Evolutionary conservation across 2,888 invertebrate genomes (phyloP), one percentile per base, ranked within the genome.

Genomic region (Ormyrus rosae): DNA sequence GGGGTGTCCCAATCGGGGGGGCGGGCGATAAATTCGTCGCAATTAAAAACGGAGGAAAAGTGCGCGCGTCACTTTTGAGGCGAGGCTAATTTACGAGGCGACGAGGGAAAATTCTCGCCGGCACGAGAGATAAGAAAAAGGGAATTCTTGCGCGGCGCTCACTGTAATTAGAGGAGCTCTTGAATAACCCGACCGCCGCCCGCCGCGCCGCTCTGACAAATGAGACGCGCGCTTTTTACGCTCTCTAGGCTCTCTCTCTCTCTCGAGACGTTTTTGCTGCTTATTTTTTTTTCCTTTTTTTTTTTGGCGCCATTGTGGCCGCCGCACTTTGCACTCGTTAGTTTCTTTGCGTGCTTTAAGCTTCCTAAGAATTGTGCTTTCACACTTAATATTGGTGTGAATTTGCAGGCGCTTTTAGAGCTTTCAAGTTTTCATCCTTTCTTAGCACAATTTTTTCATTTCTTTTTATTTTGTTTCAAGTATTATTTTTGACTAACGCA

Each of bases 21-120:
- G 34, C 4, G 2, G 34, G 34, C 34, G 34, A 51, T 60, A 48
- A 19, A 60, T 58, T 11, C 19, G 45, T 51, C 50, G 60, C 46
- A 68, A 68, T 68, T 68, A 56, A 68, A 46, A 19, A 63, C 34
- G 55, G 46, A 1, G 69, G 69, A 56, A 4, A 45, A 9, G 34
- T 51, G 1, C 8, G 9, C 10, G 8, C 6, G 9, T 46, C 34
- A 34, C 34, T 34, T 34, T 34, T 34, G 34, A 34, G 34, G 34
- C 34, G 55, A 63, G 69, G 50, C 71, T 56, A 71, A 73, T 81
- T 81, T 81, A 77, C 81, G 77, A 70, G 72, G 77, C 50, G 77
- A 81, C 73, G 73, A 77, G 77, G 69, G 65, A 60, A 56, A 75
- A 60, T 19, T 67, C 48, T 48, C 79, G 51, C 34, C 64, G 53